Base-by-base conservation (phyloP, 2,113 vertebrate species). In the Mormoops blainvillei region DNA sequence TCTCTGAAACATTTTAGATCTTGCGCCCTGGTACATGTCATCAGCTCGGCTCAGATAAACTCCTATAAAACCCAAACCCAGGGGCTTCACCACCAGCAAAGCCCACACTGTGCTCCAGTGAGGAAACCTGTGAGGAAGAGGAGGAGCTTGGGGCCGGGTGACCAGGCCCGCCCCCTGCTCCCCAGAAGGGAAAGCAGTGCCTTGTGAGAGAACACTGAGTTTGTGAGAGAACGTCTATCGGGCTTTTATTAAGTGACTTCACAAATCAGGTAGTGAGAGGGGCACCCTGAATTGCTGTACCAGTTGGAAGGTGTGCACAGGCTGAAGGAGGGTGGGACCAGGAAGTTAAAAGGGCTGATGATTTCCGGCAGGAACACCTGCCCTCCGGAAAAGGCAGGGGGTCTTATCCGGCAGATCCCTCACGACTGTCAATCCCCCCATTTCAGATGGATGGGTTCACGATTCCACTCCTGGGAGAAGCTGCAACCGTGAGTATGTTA, bases 61-160 rank as follows among this genome's bases (percentile, higher is more conserved):
- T 26, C n/a, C n/a, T 76, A 24, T 56, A 38, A 80, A 78, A n/a
- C 33, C 68, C 18, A 28, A 41, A 10, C 10, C 48, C 24, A 31
- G 3, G 22, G 1, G 41, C n/a, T 50, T 68, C 20, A 18, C 6
- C 67, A 2, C 19, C 0, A 2, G 3, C 5, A 5, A 24, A 31
- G 12, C n/a, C 20, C 15, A 6, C 4, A 41, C 74, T 5, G 2
- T 3, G 41, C 28, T 22, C 68, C 41, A 18, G 7, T 0, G 9
- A 11, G 56, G 67, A 41, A 45, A 58, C 28, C 13, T 33, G n/a
- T 13, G 3, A 58, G 24, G 26, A 19, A 0, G 9, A 11, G 63
- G n/a, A n/a, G n/a, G n/a, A n/a, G n/a, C n/a, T n/a, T n/a, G n/a
- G n/a, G n/a, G n/a, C n/a, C n/a, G n/a, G n/a, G n/a, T n/a, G n/a